These are phyloP conservation scores for Schlechtendalia chinensis DNA, from an alignment of 1,140 invertebrate species.

Conservation along the genomic window DNA sequence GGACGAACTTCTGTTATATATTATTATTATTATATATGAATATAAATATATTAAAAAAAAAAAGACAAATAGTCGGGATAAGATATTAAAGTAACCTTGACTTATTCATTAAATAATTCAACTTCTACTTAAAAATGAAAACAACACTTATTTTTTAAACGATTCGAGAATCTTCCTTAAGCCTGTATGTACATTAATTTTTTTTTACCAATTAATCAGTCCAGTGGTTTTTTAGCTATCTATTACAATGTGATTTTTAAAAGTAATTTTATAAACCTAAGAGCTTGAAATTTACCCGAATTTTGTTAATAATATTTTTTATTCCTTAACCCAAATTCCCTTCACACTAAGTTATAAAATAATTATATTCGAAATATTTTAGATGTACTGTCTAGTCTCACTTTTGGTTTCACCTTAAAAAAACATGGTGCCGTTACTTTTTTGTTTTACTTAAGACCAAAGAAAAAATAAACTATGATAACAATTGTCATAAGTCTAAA, in stretches of 20 bases:
- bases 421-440: slow-evolving; percentile 49
- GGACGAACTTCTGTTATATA: slow-evolving; percentile 33
- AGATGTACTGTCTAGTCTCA: slow-evolving; percentile 49
- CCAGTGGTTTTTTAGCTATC: slow-evolving; percentile 45
- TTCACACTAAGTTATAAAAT: slow-evolving; percentile 50
- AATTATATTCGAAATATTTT: slow-evolving; percentile 50
- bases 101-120: slow-evolving; percentile 50
- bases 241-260: slow-evolving; percentile 51
- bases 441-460: slow-evolving; percentile 49
- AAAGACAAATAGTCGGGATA: slow-evolving; percentile 40
- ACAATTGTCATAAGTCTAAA: slow-evolving; percentile 50
- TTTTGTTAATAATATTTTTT: slow-evolving; percentile 48
- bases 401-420: slow-evolving; percentile 50
- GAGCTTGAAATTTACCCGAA: slow-evolving; percentile 48
- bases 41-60: slow-evolving; percentile 39
- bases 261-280: slow-evolving; percentile 49
- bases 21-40: slow-evolving; percentile 29
- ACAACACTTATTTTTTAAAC: slow-evolving; percentile 52
- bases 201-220: slow-evolving; percentile 52
- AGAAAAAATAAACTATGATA: slow-evolving; percentile 49
- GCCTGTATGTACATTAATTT: slow-evolving; percentile 55
- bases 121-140: slow-evolving; percentile 51
- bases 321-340: slow-evolving; percentile 43
- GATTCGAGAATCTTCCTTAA: slow-evolving; percentile 55
- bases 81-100: slow-evolving; percentile 48